A percentile compares a stretch with the other conserved stretches of the same genome.
Conservation (phyloP, 2,113 vertebrate genomes). For the Odocoileus virginianus region DNA sequence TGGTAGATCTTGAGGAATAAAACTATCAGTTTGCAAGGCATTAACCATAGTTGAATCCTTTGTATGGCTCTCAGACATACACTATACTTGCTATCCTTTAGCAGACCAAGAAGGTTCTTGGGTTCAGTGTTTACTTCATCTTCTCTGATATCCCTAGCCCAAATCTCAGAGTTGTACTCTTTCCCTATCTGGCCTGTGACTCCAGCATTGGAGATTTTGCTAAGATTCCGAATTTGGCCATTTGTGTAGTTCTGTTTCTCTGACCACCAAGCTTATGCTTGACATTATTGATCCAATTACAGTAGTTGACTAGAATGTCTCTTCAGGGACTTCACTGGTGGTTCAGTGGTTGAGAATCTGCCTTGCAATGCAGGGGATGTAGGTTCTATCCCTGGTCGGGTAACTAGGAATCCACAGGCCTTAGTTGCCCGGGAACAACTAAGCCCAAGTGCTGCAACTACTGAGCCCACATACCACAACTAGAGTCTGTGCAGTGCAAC, state of each 20-base stretch:
- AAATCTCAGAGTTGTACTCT: neutral
- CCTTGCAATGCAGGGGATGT: neutral
- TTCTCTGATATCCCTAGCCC: neutral
- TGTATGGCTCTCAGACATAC: neutral
- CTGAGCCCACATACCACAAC: neutral
- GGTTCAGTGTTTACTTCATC: neutral
- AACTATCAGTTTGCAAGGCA: neutral
- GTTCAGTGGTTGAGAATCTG: neutral
- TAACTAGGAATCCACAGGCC: neutral
- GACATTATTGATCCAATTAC: neutral
- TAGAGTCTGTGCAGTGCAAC: neutral
- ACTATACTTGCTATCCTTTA: neutral
- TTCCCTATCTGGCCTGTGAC: neutral
- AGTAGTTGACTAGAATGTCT: neutral
- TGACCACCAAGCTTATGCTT: neutral
- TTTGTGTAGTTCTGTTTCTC: neutral
- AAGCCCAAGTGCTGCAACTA: neutral
- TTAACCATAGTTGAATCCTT: neutral
- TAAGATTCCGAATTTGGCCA: neutral
- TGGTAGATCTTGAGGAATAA: neutral
- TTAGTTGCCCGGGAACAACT: neutral
- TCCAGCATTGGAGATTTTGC: neutral
- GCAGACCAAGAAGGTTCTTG: neutral
- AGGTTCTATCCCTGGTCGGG: neutral
- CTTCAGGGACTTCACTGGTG: neutral